Evolutionary conservation across 2,113 vertebrate genomes (phyloP).

Genomic region (Saguinus midas): DNA sequence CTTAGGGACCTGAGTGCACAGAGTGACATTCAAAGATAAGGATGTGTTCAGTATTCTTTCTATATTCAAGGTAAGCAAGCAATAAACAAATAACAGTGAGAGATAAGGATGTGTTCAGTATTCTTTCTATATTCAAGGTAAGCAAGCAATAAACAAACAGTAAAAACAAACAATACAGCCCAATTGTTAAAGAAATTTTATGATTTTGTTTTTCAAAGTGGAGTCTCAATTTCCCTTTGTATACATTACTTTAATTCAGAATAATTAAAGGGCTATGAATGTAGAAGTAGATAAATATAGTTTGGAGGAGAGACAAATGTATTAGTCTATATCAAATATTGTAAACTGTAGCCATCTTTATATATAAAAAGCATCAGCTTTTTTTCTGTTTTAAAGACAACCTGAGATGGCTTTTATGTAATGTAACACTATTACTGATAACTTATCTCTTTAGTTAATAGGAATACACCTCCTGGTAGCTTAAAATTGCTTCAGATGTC

Average conservation of each 20-base stretch:
- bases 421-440: neutral
- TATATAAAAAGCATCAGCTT: neutral
- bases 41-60: neutral
- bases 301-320: neutral
- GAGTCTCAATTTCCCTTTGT: neutral
- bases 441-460: constrained; percentile 44
- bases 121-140: neutral
- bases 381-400: neutral
- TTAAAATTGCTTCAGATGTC: neutral
- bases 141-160: neutral
- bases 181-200: neutral
- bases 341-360: neutral
- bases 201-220: neutral
- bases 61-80: neutral
- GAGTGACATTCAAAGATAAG: neutral
- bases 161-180: neutral
- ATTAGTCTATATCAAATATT: neutral
- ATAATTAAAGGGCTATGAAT: neutral
- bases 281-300: neutral
- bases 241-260: neutral
- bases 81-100: neutral
- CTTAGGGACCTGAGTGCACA: too few species aligned
- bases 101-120: neutral
- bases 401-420: neutral
- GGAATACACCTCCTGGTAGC: neutral